Base-by-base conservation (phyloP, 2,888 invertebrate species). In the Teleogryllus oceanicus region DNA sequence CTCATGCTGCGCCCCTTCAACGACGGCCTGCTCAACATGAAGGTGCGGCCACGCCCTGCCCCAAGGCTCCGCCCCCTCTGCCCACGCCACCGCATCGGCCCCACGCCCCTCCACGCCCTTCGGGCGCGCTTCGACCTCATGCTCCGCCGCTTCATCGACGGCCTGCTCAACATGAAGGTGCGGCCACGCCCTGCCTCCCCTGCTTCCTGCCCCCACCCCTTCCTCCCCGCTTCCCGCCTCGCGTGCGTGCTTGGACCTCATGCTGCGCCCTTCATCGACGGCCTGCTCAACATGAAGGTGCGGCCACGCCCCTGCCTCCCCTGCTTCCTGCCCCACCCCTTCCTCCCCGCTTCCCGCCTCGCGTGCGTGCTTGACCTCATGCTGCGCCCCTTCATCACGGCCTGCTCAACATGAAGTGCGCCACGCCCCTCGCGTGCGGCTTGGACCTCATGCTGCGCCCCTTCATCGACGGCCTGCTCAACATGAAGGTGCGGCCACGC, bases 391-490 rank as follows among this genome's bases (percentile, higher is more conserved):
- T 91, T 94, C 82, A 89, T 90, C 76, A 90, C 83, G 92, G 93
- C 0, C 85, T 93, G 18, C 86, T 90, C 16, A 95, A 96, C 86
- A 92, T 95, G 5, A 91, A 94, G 0, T 89, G 94, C 1, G 93
- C 94, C 0, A 93, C 95, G 84, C 90, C 92, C 5, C 96, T 96
- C 85, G n/a, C n/a, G n/a, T n/a, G n/a, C n/a, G n/a, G n/a, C n/a
- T n/a, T n/a, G n/a, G n/a, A 90, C 81, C 85, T 94, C 21, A 90
- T 94, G 89, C 90, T 91, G 75, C 89, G 88, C 80, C 94, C 94
- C 0, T 91, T 94, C 82, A 89, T 90, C 77, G 90, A 90, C 83
- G 92, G 93, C 0, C 85, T 93, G 18, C 86, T 90, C 16, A 88
- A n/a, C n/a, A n/a, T n/a, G n/a, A n/a, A n/a, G n/a, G n/a, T n/a